These are phyloP conservation scores for Coccyzus lansbergi DNA, from an alignment of 2,797 vertebrate species.

Conservation along the genomic window DNA sequence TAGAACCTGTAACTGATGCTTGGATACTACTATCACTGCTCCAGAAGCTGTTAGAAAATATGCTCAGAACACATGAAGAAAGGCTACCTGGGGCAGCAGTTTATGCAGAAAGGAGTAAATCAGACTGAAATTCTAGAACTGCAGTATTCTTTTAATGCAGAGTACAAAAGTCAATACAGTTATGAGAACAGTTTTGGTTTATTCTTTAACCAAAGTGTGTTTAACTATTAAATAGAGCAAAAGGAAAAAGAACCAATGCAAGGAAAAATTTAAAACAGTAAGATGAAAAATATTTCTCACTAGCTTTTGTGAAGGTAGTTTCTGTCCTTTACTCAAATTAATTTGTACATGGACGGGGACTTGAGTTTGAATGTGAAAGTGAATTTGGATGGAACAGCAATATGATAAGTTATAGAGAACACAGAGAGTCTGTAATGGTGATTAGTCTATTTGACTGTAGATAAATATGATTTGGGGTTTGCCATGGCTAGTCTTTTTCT, in stretches of 20 bases:
- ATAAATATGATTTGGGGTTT: background rate
- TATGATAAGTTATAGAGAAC: background rate
- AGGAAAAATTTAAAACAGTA: background rate
- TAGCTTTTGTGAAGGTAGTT: background rate
- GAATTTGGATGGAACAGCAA: background rate
- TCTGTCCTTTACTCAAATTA: background rate
- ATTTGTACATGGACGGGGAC: background rate
- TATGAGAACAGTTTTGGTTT: background rate
- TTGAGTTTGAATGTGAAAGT: background rate
- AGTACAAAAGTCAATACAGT: background rate
- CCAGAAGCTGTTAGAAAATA: constrained; percentile 43
- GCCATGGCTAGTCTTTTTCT: background rate
- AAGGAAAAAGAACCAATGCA: background rate
- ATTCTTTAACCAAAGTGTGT: background rate
- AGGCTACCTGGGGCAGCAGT: constrained; percentile 21
- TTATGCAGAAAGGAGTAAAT: constrained; percentile 45
- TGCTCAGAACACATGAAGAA: constrained; percentile 18
- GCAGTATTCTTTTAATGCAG: background rate
- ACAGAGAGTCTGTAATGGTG: background rate
- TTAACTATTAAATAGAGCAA: background rate
- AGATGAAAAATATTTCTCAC: background rate
- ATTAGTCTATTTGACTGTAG: background rate
- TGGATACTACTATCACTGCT: constrained; percentile 18
- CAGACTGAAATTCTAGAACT: constrained; percentile 3
- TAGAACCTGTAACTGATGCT: constrained; percentile 41